A percentile compares a stretch with the other conserved stretches of the same genome.
Evolutionary conservation across 2,888 invertebrate species (phyloP).

Genomic region (Microctonus aethiopoides): DNA sequence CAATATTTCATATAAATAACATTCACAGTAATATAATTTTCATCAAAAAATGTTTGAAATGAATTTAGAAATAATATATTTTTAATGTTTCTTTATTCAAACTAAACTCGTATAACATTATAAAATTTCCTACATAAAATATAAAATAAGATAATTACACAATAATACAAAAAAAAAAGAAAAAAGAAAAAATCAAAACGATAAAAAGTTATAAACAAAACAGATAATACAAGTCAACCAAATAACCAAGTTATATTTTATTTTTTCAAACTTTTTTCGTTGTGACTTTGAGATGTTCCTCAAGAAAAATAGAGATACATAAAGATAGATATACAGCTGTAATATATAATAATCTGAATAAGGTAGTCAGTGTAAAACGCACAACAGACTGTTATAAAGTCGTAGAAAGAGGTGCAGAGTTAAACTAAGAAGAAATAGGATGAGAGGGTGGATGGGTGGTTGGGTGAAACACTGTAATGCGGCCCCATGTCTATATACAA

Average conservation of each 20-base stretch:
- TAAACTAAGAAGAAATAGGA: background rate
- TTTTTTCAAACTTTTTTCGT: background rate
- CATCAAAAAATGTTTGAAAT: no score
- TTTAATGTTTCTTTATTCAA: no score
- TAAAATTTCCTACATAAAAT: no score
- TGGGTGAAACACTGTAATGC: slow-evolving; percentile 1
- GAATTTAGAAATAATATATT: no score
- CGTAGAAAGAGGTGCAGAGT: slow-evolving; percentile 4
- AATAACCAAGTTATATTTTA: no score
- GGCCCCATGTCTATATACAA: background rate
- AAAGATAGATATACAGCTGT: background rate
- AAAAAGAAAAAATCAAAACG: no score
- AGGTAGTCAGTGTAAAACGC: slow-evolving; percentile 13
- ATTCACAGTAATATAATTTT: no score
- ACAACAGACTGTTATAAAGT: background rate
- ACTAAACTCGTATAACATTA: no score
- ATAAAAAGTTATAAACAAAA: background rate
- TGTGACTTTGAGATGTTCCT: background rate
- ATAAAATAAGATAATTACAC: no score
- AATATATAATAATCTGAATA: slow-evolving; percentile 7
- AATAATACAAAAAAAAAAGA: no score
- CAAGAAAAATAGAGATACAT: background rate
- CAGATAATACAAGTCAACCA: no score
- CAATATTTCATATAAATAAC: no score
- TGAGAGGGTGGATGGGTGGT: background rate